These are phyloP conservation scores for Machimus atricapillus DNA, from an alignment of 2,888 invertebrate genomes.

Conservation along the genomic window DNA sequence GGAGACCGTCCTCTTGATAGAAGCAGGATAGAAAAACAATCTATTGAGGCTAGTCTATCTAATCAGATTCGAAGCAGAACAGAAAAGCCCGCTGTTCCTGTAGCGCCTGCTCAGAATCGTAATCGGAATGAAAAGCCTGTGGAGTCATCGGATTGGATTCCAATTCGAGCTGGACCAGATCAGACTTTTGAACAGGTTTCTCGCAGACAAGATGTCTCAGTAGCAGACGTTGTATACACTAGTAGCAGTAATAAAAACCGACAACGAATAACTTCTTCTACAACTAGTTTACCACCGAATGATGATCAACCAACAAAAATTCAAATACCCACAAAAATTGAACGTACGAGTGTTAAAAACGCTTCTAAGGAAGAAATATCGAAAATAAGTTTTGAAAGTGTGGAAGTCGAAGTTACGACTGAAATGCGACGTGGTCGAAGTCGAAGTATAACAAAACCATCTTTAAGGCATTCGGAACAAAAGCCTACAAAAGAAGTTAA, in stretches of 20 bases:
- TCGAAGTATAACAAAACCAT: not conserved
- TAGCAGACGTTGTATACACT: not conserved
- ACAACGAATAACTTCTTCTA: slow-evolving; percentile 14
- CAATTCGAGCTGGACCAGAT: not conserved
- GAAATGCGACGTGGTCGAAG: slow-evolving; percentile 29
- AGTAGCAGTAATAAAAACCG: slow-evolving; percentile 1
- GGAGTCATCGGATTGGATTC: not conserved
- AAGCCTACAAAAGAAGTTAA: slow-evolving; percentile 45
- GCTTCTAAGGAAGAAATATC: not conserved
- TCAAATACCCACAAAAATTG: slow-evolving; percentile 47
- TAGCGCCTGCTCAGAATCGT: not conserved
- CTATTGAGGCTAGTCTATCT: not conserved
- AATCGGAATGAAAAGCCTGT: slow-evolving; percentile 10
- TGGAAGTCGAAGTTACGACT: not conserved
- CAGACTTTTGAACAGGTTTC: not conserved
- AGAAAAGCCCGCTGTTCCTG: not conserved
- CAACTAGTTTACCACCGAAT: not conserved
- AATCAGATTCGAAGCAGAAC: not conserved
- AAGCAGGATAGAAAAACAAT: not conserved
- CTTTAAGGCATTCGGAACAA: not conserved
- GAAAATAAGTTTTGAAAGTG: not conserved
- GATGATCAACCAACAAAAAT: slow-evolving; percentile 48
- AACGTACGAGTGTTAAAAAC: slow-evolving; percentile 40
- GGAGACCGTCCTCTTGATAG: not conserved
- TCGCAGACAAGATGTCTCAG: slow-evolving; percentile 1